Evolutionary conservation across 2,113 vertebrate species (phyloP), one percentile per base, ranked within the genome.

Genomic region (Eonycteris spelaea): DNA sequence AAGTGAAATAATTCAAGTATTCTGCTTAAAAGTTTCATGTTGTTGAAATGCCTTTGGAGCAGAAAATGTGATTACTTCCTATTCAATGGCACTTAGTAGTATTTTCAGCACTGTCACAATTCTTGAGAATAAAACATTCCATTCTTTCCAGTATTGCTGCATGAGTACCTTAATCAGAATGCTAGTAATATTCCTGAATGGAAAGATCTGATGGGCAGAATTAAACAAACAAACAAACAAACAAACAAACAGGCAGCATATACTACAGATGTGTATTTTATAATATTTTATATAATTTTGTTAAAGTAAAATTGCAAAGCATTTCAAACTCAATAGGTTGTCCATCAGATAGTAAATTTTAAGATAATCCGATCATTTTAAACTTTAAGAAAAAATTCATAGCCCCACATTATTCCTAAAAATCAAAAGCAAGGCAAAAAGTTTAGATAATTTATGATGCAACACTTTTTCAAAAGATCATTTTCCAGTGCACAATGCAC

Each of bases 351-450:
- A 11, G 11, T 40, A 65, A 67, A 85, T 89, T 77, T 61, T 65
- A 78, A 89, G 38, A 67, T 70, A 73, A 94, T 21, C 19, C 13
- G n/a, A 57, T 86, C 21, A 79, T 61, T 73, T 94, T 73, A 91
- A 94, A 87, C 5, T 21, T 73, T 75, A 70, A 63, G 40, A 93
- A 94, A 84, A 95, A 86, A 53, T n/a, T 24, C 28, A 86, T 28
- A 68, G 63, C 35, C 48, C 26, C 12, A 40, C 1, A 63, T 84
- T 83, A 94, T 91, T 18, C 28, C 18, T 86, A 21, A 93, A 95
- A 89, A 92, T 93, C n/a, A 94, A 93, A 91, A 84, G n/a, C 30
- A 92, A 96, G 65, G 45, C 53, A 65, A 90, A 93, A 35, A 63
- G 33, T 24, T n/a, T 55, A 35, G 57, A 21, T 70, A 84, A 90